A percentile compares a stretch with the other conserved stretches of the same genome.
These are phyloP conservation scores for Pseudomyrmex dendroicus DNA, from an alignment of 1,140 invertebrate species.

Conservation along the genomic window DNA sequence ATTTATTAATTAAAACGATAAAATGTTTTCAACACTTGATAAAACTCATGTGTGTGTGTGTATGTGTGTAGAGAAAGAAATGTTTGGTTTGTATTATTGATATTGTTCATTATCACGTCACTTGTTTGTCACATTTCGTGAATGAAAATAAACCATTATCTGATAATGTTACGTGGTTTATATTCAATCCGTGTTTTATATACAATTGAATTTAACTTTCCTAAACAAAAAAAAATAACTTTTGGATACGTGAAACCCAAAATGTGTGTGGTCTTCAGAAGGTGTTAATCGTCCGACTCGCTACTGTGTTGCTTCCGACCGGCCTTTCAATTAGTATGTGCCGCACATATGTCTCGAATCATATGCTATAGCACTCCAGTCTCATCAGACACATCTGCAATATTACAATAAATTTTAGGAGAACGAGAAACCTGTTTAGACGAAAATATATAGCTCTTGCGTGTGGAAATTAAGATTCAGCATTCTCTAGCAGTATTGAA, in stretches of 20 bases:
- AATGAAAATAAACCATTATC: background rate
- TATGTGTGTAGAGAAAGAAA: background rate
- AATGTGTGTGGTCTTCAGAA: conserved; percentile 81
- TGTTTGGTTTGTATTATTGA: background rate
- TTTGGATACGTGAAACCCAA: conserved; percentile 62
- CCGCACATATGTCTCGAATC: conserved; percentile 60
- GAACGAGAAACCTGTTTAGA: background rate
- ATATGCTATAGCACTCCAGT: conserved; percentile 20
- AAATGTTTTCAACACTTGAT: background rate
- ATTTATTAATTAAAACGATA: background rate
- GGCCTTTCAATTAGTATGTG: conserved; percentile 84
- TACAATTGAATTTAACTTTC: conserved; percentile 19
- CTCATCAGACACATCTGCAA: conserved; percentile 36
- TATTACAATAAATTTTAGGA: background rate
- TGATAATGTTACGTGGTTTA: conserved; percentile 17
- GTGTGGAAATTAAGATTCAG: background rate
- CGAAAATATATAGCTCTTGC: background rate
- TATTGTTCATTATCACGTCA: background rate
- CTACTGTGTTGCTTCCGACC: conserved; percentile 82
- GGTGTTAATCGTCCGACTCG: conserved; percentile 83
- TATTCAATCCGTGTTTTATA: background rate
- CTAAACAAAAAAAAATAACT: conserved; percentile 49
- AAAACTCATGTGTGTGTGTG: background rate
- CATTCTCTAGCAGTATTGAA: background rate
- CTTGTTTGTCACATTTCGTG: background rate